Base-by-base conservation (phyloP, 2,888 invertebrate species). In the Galerucella calmariensis region DNA sequence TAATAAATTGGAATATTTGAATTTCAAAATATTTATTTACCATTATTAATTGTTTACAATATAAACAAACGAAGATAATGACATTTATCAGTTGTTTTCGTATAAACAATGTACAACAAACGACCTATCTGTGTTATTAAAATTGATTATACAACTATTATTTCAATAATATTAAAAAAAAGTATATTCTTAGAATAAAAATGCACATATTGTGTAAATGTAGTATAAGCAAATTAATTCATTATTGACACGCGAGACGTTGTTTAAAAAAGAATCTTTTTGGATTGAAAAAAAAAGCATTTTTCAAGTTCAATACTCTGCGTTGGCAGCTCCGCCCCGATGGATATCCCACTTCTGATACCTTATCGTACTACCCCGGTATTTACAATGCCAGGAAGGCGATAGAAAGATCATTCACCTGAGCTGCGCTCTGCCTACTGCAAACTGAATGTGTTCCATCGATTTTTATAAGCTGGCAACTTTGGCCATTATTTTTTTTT, bases 381-480 rank as follows among this genome's bases (percentile, higher is more conserved):
- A 70, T 51, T 35, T 41, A 66, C 56, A 70, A 70, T 74, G 68
- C 61, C 51, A 68, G 74, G 71, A 63, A 67, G 71, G 48, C 72
- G 63, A 71, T 69, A 58, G 69, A 68, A 72, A 72, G 72, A 75
- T 72, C 75, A 72, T 69, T 75, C 75, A 75, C 75, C 75, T 72
- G 75, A 75, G 72, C 69, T 75, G 75, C 72, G 72, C 75, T 67
- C 27, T 71, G 71, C 65, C 65, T 65, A 65, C 53, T 65, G 51
- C 63, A 61, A 65, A 41, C 58, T 66, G 65, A 65, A 58, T 75
- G 66, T 67, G 68, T 75, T 35, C 58, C 58, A 69, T 69, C 67
- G 66, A 72, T 72, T 75, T 72, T 69, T 35, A 67, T 20, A 41
- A 41, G 56, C 67, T 46, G 53, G 24, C 53, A 68, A 68, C 67